Evolutionary conservation across 2,888 invertebrate genomes (phyloP), one percentile per base, ranked within the genome.

Genomic region (Stenotaenia linearis): DNA sequence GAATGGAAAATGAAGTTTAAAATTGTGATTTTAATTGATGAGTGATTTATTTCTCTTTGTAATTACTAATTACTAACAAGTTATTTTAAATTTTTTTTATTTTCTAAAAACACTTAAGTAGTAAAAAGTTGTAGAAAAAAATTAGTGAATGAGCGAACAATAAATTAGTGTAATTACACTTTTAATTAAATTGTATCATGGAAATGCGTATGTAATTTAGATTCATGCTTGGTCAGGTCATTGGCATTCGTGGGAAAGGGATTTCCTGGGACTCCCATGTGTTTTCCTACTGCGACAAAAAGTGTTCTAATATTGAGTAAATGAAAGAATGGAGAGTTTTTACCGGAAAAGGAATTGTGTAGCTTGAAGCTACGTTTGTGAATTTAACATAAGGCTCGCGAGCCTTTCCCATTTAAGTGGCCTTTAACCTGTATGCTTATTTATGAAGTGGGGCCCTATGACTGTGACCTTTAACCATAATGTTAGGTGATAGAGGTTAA

Each of bases 281-380:
- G n/a, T 56, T 56, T 56, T 56, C 56, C 56, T 56, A 56, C 15
- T 56, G n/a, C n/a, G 56, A 56, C 56, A 56, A 56, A 56, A 56
- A n/a, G 50, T 50, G 40, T n/a, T 1, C 40, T 40, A 40, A 40
- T 40, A 40, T 40, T 40, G 15, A 15, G 15, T 37, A 15, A 4
- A n/a, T 56, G 21, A 6, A 4, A 9, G 18, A 6, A 21, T n/a
- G 21, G 1, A 12, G 40, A 40, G 0, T 40, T 37, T 37, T 37
- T 56, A 18, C 23, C 56, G 56, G 56, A 56, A 56, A 56, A 56
- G 56, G 56, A 56, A 56, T 9, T 23, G 21, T 56, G 15, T 23
- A 23, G 56, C 56, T 56, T 18, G 56, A 2, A 56, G 56, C 56
- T 18, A 56, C 21, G 40, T 40, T 40, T 56, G 56, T 56, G 56